Percentiles rank a stretch among this genome's conserved stretches.
These are phyloP conservation scores for Agriopis leucophaearia DNA, from an alignment of 2,888 invertebrate species.

Conservation along the genomic window DNA sequence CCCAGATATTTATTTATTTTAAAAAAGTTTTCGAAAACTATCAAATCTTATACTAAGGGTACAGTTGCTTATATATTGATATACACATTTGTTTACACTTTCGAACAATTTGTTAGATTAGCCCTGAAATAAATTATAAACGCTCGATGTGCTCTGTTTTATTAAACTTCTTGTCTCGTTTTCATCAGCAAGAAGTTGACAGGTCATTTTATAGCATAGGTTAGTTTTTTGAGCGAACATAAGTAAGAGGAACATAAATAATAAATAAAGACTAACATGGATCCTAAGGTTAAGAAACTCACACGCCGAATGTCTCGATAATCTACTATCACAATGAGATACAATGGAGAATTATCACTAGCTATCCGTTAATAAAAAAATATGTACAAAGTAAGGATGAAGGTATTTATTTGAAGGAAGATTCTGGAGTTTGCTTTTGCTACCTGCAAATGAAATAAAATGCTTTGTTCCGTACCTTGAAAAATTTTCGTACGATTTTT, in stretches of 20 bases:
- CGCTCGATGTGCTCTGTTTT: no score
- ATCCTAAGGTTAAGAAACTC: conserved; percentile 19
- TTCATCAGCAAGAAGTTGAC: no score
- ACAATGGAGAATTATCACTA: conserved; percentile 44
- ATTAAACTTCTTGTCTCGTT: no score
- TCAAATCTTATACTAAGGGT: no score
- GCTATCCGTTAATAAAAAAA: conserved; percentile 27
- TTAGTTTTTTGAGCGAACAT: no score
- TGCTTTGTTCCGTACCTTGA: background rate
- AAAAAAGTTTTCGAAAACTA: no score
- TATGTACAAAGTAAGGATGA: conserved; percentile 37
- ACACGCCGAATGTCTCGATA: conserved; percentile 43
- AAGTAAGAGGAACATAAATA: conserved; percentile 1
- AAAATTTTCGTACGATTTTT: background rate
- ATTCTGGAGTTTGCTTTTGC: conserved; percentile 20
- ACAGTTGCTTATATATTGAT: no score
- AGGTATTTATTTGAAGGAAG: conserved; percentile 27
- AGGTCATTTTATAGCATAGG: no score
- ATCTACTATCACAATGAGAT: conserved; percentile 72
- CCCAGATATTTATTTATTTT: no score
- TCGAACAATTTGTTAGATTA: conserved; percentile 4
- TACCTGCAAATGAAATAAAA: conserved; percentile 38
- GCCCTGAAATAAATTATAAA: no score
- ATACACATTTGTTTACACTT: conserved; percentile 5
- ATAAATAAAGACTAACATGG: conserved; percentile 30